These are phyloP conservation scores for Psammodynastes pulverulentus DNA, from an alignment of 2,113 vertebrate species.

Conservation along the genomic window DNA sequence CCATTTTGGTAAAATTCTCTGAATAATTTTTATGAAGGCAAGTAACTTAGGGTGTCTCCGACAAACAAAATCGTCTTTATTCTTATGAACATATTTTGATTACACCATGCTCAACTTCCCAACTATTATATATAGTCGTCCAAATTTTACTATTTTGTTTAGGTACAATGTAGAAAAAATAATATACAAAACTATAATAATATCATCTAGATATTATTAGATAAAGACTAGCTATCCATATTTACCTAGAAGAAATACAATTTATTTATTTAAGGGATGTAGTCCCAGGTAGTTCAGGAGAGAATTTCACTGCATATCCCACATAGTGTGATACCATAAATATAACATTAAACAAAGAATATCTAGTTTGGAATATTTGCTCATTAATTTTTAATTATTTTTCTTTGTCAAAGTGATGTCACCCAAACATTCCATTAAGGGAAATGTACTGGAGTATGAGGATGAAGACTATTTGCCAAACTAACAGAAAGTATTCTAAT, in stretches of 20 bases:
- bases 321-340: not conserved
- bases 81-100: not conserved
- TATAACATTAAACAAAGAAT: not conserved
- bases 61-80: not conserved
- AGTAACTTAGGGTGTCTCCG: not conserved
- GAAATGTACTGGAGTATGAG: not conserved
- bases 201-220: not conserved
- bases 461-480: not conserved
- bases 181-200: not conserved
- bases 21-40: not conserved
- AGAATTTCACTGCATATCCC: not conserved
- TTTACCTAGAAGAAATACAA: not conserved
- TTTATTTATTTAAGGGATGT: not conserved
- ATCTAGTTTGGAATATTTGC: not conserved
- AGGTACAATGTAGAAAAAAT: not conserved
- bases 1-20: not conserved
- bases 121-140: not conserved
- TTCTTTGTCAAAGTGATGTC: not conserved
- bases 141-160: not conserved
- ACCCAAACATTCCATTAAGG: not conserved
- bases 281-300: not conserved
- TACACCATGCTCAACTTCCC: not conserved
- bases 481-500: not conserved
- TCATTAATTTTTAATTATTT: not conserved
- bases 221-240: not conserved